Percentiles rank a stretch among this genome's conserved stretches.
Evolutionary conservation across 2,797 vertebrate genomes (phyloP).

Genomic region (Chiroxiphia lanceolata): DNA sequence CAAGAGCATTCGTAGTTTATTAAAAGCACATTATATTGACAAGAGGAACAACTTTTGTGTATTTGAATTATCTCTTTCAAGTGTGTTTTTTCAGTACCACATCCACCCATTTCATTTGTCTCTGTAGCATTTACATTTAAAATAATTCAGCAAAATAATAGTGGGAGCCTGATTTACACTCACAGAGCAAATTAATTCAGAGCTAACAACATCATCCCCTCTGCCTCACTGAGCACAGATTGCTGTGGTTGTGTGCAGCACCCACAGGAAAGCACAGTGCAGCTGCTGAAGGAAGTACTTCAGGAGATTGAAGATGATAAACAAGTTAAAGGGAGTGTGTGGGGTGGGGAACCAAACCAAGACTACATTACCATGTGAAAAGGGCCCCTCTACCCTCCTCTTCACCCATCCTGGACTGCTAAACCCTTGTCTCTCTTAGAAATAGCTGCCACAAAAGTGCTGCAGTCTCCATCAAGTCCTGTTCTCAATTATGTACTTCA

Average conservation of each 20-base stretch:
- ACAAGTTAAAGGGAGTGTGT: accelerated
- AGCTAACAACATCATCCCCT: conserved; percentile 49
- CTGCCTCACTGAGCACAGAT: conserved; percentile 28
- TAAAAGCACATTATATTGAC: neutral
- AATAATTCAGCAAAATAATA: conserved; percentile 41
- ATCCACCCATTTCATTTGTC: neutral
- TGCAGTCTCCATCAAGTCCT: neutral
- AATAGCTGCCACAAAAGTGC: neutral
- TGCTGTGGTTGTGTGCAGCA: neutral
- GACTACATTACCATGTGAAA: neutral
- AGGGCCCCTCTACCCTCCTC: neutral
- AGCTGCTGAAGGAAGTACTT: neutral
- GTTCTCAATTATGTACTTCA: neutral
- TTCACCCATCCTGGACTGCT: neutral
- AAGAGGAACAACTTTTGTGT: neutral
- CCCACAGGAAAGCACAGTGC: conserved; percentile 5
- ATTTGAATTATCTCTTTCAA: neutral
- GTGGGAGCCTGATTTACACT: conserved; percentile 53
- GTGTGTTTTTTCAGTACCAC: neutral
- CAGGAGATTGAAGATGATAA: neutral
- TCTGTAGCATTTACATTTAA: conserved; percentile 23
- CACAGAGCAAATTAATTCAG: conserved; percentile 65
- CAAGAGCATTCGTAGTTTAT: neutral
- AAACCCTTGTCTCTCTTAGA: neutral
- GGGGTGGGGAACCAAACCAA: neutral